phyloP scores from a whole-genome alignment of 1,140 invertebrate genomes.

The Cydia strobilella region DNA sequence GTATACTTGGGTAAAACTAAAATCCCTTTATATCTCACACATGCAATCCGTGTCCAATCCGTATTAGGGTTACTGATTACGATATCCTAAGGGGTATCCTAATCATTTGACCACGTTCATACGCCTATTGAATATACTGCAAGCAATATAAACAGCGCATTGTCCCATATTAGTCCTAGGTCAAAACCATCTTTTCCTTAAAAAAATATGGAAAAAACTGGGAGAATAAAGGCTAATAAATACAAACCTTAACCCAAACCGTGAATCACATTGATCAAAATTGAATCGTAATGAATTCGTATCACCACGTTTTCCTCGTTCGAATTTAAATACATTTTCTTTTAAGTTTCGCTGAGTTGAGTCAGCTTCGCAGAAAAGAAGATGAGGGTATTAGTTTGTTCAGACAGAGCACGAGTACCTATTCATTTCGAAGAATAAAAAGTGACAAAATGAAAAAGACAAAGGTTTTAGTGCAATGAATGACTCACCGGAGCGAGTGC shows the following conservation, averaged over 20 bases:
- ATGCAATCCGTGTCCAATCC: background rate
- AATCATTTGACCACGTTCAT: background rate
- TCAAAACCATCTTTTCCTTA: background rate
- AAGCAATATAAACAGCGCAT: background rate
- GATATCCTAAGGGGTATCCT: background rate
- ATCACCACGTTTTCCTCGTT: background rate
- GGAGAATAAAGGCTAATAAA: background rate
- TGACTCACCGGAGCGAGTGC: background rate
- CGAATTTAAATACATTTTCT: conserved; percentile 1
- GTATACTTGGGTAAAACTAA: too few relatives aligned
- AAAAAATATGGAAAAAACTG: background rate
- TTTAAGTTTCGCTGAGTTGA: background rate
- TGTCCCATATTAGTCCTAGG: background rate
- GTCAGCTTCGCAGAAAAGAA: background rate
- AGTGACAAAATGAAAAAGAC: conserved; percentile 10
- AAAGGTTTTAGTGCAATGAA: background rate
- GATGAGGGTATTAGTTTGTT: background rate
- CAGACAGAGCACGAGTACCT: background rate
- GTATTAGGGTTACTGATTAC: background rate
- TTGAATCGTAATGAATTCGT: background rate
- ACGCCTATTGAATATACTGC: background rate
- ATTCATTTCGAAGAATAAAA: background rate
- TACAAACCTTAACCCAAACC: conserved; percentile 16
- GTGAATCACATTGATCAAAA: conserved; percentile 14
- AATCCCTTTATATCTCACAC: too few relatives aligned